Evolutionary conservation across 2,797 vertebrate species (phyloP), one percentile per base, ranked within the genome.

Genomic region (Austrolebias charrua): DNA sequence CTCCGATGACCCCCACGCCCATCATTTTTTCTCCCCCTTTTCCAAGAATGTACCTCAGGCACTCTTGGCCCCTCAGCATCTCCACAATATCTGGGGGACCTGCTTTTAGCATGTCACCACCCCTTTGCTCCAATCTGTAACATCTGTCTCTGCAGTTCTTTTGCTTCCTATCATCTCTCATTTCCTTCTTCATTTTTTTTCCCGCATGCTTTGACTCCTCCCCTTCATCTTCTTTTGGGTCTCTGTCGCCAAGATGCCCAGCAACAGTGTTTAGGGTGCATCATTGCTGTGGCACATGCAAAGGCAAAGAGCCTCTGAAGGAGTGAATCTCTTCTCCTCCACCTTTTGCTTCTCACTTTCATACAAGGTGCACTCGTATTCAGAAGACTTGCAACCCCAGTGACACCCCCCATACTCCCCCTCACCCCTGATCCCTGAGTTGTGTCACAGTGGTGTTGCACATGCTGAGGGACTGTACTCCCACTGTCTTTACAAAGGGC

Each of bases 161-260:
- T 82, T 75, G 69, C 79, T 60, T 80, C 78, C 78, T 76, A 76
- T 89, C 75, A 74, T 78, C 66, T 67, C 84, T 84, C 56, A 68
- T 83, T 73, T 66, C 46, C 13, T 69, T 66, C 75, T 60, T 42
- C 7, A 6, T 33, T 40, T 5, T 48, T 48, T 48, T 48, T 48
- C 20, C 20, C 46, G 20, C 46, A 42, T 47, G 42, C 68, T 60
- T 16, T 55, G 52, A 76, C 86, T 87, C 84, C 85, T 70, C 85
- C 86, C 76, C 60, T 63, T 83, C 68, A 48, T 84, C 83, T 80
- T 80, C 74, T 87, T 90, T 86, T 85, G 83, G 84, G 86, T 89
- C 73, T 86, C 71, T 84, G 85, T 89, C 53, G 57, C 83, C 84
- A 75, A 83, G 89, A 88, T 85, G 85, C 86, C 88, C 88, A 88